Conservation (phyloP, 2,113 vertebrate species). For the Mastomys coucha region DNA sequence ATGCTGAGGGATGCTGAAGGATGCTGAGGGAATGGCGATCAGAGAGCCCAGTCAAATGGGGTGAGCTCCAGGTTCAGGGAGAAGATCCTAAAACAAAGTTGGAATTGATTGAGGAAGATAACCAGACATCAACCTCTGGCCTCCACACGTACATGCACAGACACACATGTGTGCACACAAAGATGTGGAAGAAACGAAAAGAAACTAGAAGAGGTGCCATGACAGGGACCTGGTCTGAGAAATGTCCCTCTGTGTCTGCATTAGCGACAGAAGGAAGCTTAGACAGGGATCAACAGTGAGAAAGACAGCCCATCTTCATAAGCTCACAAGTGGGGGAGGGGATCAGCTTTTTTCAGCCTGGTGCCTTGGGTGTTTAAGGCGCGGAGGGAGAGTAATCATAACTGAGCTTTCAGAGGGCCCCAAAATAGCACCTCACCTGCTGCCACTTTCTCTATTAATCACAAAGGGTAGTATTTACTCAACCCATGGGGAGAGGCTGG, state of each 20-base stretch:
- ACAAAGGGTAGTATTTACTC: conserved; percentile 66
- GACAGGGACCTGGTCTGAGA: not conserved
- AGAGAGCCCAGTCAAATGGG: not conserved
- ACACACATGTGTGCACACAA: not conserved
- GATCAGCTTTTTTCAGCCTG: not conserved
- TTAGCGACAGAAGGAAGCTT: not conserved
- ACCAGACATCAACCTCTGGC: not conserved
- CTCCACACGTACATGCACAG: too few species aligned
- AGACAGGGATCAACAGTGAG: not conserved
- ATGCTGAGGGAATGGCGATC: not conserved
- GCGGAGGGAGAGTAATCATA: conserved; percentile 29
- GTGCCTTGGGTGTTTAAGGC: not conserved
- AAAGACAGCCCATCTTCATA: not conserved
- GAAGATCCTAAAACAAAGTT: not conserved
- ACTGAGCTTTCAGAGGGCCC: conserved; percentile 24
- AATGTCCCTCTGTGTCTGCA: not conserved
- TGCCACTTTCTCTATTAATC: conserved; percentile 23
- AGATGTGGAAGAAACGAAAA: not conserved
- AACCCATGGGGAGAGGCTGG: conserved; percentile 56
- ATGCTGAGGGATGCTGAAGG: not conserved
- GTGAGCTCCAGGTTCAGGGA: not conserved
- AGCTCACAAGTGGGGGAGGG: not conserved
- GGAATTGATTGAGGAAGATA: not conserved
- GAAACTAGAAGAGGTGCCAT: not conserved
- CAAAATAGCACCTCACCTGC: conserved; percentile 79